Percentiles rank a stretch among this genome's conserved stretches.
These are phyloP conservation scores for Nemopilema nomurai DNA, from an alignment of 30 jellyfish, hydroid and myxozoan genomes.

Conservation along the genomic window DNA sequence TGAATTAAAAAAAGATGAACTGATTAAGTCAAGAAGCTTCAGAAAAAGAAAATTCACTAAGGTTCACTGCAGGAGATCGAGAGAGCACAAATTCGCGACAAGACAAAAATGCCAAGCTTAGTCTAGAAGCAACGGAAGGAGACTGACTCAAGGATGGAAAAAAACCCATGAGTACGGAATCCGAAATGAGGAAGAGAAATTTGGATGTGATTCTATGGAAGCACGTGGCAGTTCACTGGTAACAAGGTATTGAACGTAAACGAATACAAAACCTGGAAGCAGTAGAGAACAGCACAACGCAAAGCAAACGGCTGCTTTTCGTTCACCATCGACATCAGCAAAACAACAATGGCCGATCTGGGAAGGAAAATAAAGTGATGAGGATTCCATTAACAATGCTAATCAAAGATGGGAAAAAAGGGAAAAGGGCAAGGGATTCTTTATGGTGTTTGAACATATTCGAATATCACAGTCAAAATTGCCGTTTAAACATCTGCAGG, in stretches of 20 bases:
- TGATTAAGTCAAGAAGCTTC: too few relatives aligned
- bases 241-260: too few relatives aligned
- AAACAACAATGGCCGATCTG: constrained; percentile 92
- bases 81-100: not conserved
- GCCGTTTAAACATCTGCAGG: too few relatives aligned
- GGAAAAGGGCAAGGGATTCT: not conserved
- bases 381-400: not conserved
- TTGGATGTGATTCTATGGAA: too few relatives aligned
- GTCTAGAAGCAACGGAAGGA: not conserved
- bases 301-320: constrained; percentile 91
- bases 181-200: too few relatives aligned
- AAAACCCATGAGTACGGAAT: too few relatives aligned
- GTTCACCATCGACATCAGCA: constrained; percentile 90
- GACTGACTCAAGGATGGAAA: not conserved
- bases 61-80: not conserved
- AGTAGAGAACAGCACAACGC: constrained; percentile 94
- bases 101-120: not conserved
- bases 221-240: too few relatives aligned
- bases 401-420: not conserved
- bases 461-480: too few relatives aligned
- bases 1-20: too few relatives aligned
- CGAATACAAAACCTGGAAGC: constrained; percentile 99
- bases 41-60: not conserved
- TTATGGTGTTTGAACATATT: not conserved
- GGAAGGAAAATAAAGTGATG: not conserved